Evolutionary conservation across 2,797 vertebrate species (phyloP), one percentile per base, ranked within the genome.

Genomic region (Hydrolagus colliei): DNA sequence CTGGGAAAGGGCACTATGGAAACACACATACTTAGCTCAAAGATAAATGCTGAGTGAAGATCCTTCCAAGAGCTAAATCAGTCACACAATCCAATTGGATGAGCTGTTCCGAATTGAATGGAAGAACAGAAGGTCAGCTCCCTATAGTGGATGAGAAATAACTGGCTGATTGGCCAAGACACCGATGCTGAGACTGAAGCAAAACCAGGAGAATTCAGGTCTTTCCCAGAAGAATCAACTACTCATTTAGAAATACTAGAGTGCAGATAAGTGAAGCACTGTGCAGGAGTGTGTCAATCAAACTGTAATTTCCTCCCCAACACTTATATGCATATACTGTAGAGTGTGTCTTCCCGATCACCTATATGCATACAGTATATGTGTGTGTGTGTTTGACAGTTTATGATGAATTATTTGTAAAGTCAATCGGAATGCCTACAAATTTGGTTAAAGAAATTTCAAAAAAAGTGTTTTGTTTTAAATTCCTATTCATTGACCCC

Each of bases 101-200:
- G n/a, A 16, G 62, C 63, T 67, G 22, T 18, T 16, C 13, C 32
- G 61, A 32, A 79, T 0, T 27, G 27, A 18, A 27, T 62, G 27
- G 78, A 11, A 67, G 63, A 20, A 32, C 20, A 35, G 3, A 71
- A 84, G 65, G 65, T 71, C 65, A 84, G 65, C 2, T n/a, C 71
- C 79, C 4, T 41, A n/a, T 16, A 71, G 65, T 84, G 41, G 20
- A 32, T 52, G 79, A 84, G 62, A 84, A 68, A 84, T 71, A 71
- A 35, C 20, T 12, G 61, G 8, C 18, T 59, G 41, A 77, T 20
- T 77, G 7, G 18, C 18, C 59, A 41, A 76, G 41, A 8, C 27
- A n/a, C 3, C 41, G n/a, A 77, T 77, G 20, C 32, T 32, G 68
- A 82, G 63, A 2, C 1, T 71, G 18, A 27, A 71, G 0, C 10